Evolutionary conservation across 2,113 vertebrate genomes (phyloP).

Genomic region (Elgaria multicarinata): DNA sequence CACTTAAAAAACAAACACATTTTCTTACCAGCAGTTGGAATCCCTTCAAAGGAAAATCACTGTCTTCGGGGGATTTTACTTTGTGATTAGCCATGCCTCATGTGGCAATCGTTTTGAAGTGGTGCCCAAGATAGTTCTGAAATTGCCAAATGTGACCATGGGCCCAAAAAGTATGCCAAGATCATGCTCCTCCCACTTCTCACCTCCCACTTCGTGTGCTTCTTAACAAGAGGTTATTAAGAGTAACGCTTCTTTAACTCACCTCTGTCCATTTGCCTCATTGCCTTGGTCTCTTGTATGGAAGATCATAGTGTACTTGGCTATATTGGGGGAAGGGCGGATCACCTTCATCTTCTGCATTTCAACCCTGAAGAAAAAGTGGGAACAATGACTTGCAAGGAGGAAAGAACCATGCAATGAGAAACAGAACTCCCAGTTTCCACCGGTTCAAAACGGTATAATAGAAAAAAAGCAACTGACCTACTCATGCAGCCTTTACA

Average conservation of each 20-base stretch:
- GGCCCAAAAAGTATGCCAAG: no score
- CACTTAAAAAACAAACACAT: no score
- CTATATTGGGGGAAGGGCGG: constrained; percentile 83
- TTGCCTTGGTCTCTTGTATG: constrained; percentile 93
- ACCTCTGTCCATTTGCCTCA: constrained; percentile 88
- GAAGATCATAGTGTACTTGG: constrained; percentile 96
- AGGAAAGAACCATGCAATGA: neutral
- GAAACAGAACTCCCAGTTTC: neutral
- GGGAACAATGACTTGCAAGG: neutral
- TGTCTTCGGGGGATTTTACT: no score
- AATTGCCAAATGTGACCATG: no score
- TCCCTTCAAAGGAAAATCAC: no score
- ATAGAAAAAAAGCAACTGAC: neutral
- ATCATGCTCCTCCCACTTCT: neutral
- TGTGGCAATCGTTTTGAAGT: no score
- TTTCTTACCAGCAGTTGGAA: no score
- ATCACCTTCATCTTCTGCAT: constrained; percentile 90
- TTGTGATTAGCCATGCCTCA: no score
- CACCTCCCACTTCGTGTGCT: neutral
- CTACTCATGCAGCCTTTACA: neutral
- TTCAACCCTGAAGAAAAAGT: constrained; percentile 81
- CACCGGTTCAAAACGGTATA: neutral
- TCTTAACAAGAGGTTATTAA: neutral
- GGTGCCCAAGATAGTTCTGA: no score
- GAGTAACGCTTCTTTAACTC: constrained; percentile 42